Evolutionary conservation across 2,888 invertebrate species (phyloP).

Genomic region (Acrobasis suavella): DNA sequence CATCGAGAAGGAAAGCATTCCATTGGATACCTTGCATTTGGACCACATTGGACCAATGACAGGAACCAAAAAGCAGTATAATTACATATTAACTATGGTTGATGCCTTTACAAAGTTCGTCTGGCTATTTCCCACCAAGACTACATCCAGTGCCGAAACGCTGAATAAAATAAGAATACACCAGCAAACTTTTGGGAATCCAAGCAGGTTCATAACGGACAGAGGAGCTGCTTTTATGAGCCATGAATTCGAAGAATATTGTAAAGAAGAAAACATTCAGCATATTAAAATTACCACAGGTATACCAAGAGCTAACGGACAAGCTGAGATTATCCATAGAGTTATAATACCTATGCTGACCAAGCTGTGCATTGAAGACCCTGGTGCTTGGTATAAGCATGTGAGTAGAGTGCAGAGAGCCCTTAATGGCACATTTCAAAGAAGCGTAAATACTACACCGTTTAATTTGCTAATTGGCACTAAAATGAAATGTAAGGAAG

Average conservation of each 20-base stretch:
- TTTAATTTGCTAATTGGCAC: conserved; percentile 16
- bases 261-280: conserved; percentile 23
- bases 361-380: conserved; percentile 14
- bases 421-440: neutral
- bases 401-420: conserved; percentile 24
- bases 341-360: conserved; percentile 25
- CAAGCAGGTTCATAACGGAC: conserved; percentile 2
- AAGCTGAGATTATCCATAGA: conserved; percentile 35
- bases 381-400: conserved; percentile 22
- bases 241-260: conserved; percentile 1
- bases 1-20: too few species aligned
- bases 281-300: conserved; percentile 35
- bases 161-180: conserved; percentile 28
- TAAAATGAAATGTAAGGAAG: conserved; percentile 19
- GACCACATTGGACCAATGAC: conserved; percentile 52
- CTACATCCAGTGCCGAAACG: conserved; percentile 41
- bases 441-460: conserved; percentile 11
- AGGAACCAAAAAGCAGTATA: conserved; percentile 45
- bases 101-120: conserved; percentile 35
- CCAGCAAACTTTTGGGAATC: neutral
- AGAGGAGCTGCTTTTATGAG: conserved; percentile 14
- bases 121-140: conserved; percentile 50
- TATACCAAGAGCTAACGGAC: conserved; percentile 35
- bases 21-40: conserved; percentile 28
- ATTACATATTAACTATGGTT: conserved; percentile 49